Evolutionary conservation across 64 coral and sea anemone species (phyloP).

Genomic region (Actinia equina): DNA sequence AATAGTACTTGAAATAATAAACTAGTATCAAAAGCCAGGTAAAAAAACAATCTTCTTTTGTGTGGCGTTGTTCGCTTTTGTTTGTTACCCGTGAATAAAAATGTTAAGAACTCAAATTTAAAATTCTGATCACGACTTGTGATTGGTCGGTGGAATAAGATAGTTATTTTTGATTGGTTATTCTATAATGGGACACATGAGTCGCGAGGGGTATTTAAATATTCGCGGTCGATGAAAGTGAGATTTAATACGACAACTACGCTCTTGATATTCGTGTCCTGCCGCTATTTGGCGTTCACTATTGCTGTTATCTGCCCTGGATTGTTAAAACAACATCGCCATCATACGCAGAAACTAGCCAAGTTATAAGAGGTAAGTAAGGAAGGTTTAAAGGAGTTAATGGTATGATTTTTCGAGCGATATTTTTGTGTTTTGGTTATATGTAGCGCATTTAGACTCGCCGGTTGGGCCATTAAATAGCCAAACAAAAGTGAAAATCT

Average conservation of each 20-base stretch:
- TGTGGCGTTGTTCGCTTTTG: slow-evolving; percentile 44
- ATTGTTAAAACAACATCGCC: not conserved
- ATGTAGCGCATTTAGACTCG: not conserved
- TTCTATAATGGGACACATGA: slow-evolving; percentile 73
- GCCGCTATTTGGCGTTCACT: slow-evolving; percentile 2
- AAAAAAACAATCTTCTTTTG: slow-evolving; percentile 12
- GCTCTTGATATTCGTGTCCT: not conserved
- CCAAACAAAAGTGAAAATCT: slow-evolving; percentile 5
- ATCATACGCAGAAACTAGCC: not conserved
- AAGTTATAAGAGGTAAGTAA: not conserved
- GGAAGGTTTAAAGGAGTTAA: not conserved
- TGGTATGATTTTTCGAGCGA: not conserved
- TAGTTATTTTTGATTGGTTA: slow-evolving; percentile 40
- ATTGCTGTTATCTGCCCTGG: not conserved
- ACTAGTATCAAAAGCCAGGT: slow-evolving; percentile 12
- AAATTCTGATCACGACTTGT: slow-evolving; percentile 27
- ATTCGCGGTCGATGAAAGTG: slow-evolving; percentile 72
- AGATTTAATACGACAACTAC: slow-evolving; percentile 25
- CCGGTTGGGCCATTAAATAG: not conserved
- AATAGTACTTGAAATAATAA: slow-evolving; percentile 11
- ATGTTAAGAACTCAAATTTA: slow-evolving; percentile 66
- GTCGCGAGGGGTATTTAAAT: slow-evolving; percentile 80
- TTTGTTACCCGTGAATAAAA: slow-evolving; percentile 54
- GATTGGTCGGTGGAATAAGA: slow-evolving; percentile 26
- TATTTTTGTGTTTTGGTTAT: slow-evolving; percentile 1